A percentile compares a stretch with the other conserved stretches of the same genome.
phyloP scores from a whole-genome alignment of 2,797 vertebrate species.

The Miopithecus talapoin region DNA sequence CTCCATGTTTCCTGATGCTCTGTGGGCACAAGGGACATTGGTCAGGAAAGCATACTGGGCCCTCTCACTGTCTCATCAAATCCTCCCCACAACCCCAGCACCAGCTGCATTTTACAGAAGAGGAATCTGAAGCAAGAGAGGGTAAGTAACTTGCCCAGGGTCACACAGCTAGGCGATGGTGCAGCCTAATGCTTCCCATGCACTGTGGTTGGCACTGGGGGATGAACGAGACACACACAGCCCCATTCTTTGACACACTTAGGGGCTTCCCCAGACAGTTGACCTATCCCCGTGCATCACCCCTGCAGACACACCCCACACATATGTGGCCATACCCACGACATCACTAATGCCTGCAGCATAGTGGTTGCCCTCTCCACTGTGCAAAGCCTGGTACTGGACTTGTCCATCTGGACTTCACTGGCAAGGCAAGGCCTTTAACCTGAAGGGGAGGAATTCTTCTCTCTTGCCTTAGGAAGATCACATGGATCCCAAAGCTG shows the following conservation, averaged over 20 bases:
- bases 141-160: neutral
- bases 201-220: too few species aligned
- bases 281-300: neutral
- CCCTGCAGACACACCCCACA: neutral
- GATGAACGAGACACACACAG: neutral
- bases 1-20: neutral
- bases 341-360: accelerated
- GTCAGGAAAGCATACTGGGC: too few species aligned
- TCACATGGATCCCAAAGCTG: accelerated
- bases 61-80: neutral
- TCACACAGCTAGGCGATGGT: neutral
- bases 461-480: neutral
- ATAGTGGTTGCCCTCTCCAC: neutral
- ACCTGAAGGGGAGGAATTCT: neutral
- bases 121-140: neutral
- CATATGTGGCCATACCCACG: neutral
- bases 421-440: neutral
- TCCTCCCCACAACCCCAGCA: neutral
- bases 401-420: neutral
- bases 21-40: neutral
- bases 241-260: neutral
- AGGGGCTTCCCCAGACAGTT: neutral
- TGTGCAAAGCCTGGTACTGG: accelerated
- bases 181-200: too few species aligned
- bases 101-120: neutral